Conservation (phyloP, 2,113 vertebrate species). For the Melanerpes formicivorus region DNA sequence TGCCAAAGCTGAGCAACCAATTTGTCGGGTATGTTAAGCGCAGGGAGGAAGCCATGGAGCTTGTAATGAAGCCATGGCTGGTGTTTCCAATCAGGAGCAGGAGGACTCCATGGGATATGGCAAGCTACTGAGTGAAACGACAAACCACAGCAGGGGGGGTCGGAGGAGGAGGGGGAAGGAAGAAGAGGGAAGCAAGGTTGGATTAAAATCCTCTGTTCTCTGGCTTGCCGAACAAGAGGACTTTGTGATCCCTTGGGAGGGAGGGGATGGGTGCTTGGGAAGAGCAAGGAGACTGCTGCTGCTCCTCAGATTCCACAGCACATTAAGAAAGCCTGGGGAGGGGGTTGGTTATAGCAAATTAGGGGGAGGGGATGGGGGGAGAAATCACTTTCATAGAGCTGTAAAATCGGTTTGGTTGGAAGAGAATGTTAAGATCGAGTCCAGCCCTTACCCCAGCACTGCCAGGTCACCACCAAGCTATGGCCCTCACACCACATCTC, state of each 20-base stretch:
- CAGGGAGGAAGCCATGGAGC: constrained; percentile 11
- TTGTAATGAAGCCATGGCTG: constrained; percentile 8
- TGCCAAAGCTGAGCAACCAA: constrained; percentile 56
- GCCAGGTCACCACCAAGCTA: no score
- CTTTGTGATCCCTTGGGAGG: constrained; percentile 44
- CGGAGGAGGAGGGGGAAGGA: neutral
- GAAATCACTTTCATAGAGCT: neutral
- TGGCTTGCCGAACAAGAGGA: constrained; percentile 67
- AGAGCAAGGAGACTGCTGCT: constrained; percentile 74
- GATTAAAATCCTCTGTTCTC: constrained; percentile 13
- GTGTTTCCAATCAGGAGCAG: constrained; percentile 55
- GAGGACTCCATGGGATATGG: neutral
- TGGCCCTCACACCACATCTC: no score
- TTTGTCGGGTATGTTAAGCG: constrained; percentile 49
- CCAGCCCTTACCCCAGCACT: neutral
- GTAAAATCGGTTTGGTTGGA: neutral
- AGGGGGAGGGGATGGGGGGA: no score
- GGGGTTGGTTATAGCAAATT: no score
- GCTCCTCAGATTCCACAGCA: constrained; percentile 74
- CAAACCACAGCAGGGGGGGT: constrained; percentile 28
- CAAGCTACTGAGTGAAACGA: constrained; percentile 53
- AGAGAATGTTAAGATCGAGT: neutral
- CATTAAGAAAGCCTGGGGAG: neutral
- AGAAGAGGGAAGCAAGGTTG: neutral
- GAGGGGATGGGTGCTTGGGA: constrained; percentile 64